Evolutionary conservation across 2,797 vertebrate genomes (phyloP).

Genomic region (Acrossocheilus wenchowensis): DNA sequence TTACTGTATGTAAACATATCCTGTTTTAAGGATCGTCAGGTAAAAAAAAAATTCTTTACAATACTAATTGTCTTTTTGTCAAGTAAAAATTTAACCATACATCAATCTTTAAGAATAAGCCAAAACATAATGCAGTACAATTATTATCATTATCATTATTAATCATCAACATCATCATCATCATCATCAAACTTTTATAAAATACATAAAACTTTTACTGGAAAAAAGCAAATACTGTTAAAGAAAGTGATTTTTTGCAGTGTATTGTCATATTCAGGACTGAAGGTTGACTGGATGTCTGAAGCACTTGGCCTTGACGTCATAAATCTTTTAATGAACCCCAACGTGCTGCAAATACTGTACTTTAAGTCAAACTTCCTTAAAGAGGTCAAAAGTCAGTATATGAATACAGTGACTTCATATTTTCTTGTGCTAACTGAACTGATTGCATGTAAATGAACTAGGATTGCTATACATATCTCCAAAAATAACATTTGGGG

Average conservation of each 20-base stretch:
- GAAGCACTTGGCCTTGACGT: conserved; percentile 9
- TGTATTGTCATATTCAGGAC: neutral
- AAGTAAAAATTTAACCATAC: neutral
- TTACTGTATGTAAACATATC: neutral
- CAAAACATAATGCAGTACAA: neutral
- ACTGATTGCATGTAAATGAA: neutral
- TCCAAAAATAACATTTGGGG: neutral
- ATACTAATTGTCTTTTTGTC: neutral
- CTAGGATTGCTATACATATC: neutral
- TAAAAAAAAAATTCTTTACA: neutral
- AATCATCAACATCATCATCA: neutral
- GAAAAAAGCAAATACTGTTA: neutral
- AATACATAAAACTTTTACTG: neutral
- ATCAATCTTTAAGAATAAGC: neutral
- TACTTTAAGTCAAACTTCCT: neutral
- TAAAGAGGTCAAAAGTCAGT: neutral
- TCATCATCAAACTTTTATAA: too few species aligned
- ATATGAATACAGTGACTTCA: neutral
- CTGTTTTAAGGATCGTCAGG: neutral
- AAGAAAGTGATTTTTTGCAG: neutral
- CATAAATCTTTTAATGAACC: neutral
- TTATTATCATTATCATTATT: too few species aligned
- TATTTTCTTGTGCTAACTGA: neutral
- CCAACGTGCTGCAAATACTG: neutral
- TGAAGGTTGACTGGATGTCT: neutral